A percentile compares a stretch with the other conserved stretches of the same genome.
These are phyloP conservation scores for Pelobates fuscus DNA, from an alignment of 2,113 vertebrate genomes.

Conservation along the genomic window DNA sequence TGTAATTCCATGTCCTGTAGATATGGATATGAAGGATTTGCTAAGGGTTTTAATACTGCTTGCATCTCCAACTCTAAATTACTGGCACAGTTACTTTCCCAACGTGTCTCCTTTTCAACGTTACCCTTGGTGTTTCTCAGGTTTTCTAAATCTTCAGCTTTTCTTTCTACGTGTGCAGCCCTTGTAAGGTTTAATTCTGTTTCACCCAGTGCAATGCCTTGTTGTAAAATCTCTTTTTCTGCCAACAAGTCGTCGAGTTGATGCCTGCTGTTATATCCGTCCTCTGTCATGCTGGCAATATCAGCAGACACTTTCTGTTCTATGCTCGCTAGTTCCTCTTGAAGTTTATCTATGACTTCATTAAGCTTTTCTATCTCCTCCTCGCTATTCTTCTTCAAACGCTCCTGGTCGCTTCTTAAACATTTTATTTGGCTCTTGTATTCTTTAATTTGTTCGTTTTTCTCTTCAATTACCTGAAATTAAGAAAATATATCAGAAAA, in stretches of 20 bases:
- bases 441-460: slow-evolving; percentile 79
- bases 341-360: slow-evolving; percentile 91
- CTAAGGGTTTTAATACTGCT: slow-evolving; percentile 63
- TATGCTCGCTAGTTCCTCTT: slow-evolving; percentile 84
- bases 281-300: slow-evolving; percentile 67
- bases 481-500: too few species aligned
- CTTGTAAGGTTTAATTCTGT: background rate
- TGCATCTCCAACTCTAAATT: slow-evolving; percentile 18
- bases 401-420: slow-evolving; percentile 83
- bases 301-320: slow-evolving; percentile 69
- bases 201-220: background rate
- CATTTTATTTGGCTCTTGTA: slow-evolving; percentile 86
- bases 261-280: slow-evolving; percentile 65
- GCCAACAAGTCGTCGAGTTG: slow-evolving; percentile 59
- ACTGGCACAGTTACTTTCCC: background rate
- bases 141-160: slow-evolving; percentile 61
- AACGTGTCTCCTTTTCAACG: background rate
- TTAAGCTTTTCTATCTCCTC: slow-evolving; percentile 89
- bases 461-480: slow-evolving; percentile 75
- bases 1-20: slow-evolving; percentile 62
- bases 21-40: slow-evolving; percentile 62
- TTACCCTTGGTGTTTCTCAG: slow-evolving; percentile 21
- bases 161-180: slow-evolving; percentile 56
- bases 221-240: slow-evolving; percentile 63
- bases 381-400: slow-evolving; percentile 76